Evolutionary conservation across 2,797 vertebrate species (phyloP).

Genomic region (Borostomias antarcticus): DNA sequence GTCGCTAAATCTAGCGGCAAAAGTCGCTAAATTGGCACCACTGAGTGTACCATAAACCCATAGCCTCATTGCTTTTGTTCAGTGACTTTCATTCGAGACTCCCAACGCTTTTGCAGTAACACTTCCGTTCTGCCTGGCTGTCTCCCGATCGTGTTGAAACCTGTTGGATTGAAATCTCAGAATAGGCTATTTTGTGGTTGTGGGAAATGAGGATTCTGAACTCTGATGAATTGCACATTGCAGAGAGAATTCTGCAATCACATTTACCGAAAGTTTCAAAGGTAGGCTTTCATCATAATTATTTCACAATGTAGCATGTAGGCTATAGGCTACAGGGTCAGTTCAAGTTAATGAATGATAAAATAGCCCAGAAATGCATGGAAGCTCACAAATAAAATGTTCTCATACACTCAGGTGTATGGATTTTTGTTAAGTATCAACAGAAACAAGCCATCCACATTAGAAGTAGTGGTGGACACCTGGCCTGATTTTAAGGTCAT

Average conservation of each 20-base stretch:
- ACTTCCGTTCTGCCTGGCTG: too few relatives aligned
- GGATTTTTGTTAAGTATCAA: conserved; percentile 55
- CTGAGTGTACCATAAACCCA: too few relatives aligned
- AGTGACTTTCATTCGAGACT: too few relatives aligned
- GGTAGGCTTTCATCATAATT: conserved; percentile 37
- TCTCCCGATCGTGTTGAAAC: too few relatives aligned
- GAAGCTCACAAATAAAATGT: not conserved
- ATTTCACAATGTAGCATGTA: not conserved
- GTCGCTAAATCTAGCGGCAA: too few relatives aligned
- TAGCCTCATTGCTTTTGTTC: too few relatives aligned
- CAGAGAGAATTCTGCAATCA: conserved; percentile 52
- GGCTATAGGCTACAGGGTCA: not conserved
- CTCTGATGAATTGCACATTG: conserved; percentile 46
- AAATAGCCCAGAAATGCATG: not conserved
- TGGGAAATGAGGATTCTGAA: conserved; percentile 61
- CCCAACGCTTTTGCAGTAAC: too few relatives aligned
- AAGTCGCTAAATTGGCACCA: too few relatives aligned
- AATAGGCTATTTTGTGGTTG: too few relatives aligned
- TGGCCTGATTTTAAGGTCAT: conserved; percentile 71
- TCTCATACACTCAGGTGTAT: conserved; percentile 49
- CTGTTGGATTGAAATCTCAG: too few relatives aligned
- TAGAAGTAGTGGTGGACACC: conserved; percentile 58
- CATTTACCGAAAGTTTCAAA: conserved; percentile 55
- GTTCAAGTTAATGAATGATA: not conserved
- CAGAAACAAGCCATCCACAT: conserved; percentile 46